Evolutionary conservation across 2,113 vertebrate genomes (phyloP).

Genomic region (Cyprinodon variegatus): DNA sequence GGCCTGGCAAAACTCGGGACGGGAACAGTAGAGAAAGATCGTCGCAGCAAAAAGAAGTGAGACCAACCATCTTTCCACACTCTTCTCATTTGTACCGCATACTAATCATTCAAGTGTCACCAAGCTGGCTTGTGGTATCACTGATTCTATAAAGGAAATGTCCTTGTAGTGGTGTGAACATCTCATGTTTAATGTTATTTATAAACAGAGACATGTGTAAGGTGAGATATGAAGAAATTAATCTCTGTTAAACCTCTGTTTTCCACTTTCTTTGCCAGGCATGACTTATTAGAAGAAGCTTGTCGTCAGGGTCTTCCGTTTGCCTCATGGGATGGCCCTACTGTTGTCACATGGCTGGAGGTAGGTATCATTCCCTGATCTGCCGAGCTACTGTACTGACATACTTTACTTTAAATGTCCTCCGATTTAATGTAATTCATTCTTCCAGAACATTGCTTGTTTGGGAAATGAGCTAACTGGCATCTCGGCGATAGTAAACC

Average conservation of each 20-base stretch:
- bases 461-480: neutral
- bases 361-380: slow-evolving; percentile 54
- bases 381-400: neutral
- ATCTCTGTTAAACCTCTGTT: slow-evolving; percentile 38
- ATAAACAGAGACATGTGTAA: slow-evolving; percentile 33
- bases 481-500: neutral
- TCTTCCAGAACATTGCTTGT: neutral
- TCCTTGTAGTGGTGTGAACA: neutral
- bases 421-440: neutral
- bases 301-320: slow-evolving; percentile 93
- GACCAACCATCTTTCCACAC: slow-evolving; percentile 36
- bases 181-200: slow-evolving; percentile 30
- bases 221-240: slow-evolving; percentile 38
- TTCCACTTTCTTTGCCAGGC: slow-evolving; percentile 73
- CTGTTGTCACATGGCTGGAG: slow-evolving; percentile 94
- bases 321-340: slow-evolving; percentile 93
- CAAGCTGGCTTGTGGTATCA: neutral
- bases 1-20: slow-evolving; percentile 88
- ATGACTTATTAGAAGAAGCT: slow-evolving; percentile 91
- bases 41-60: slow-evolving; percentile 93
- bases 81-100: neutral
- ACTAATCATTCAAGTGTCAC: neutral
- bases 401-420: neutral
- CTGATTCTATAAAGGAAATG: neutral
- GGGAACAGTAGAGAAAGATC: slow-evolving; percentile 89